Conservation (phyloP, 2,888 invertebrate species). For the Pecten maximus region DNA sequence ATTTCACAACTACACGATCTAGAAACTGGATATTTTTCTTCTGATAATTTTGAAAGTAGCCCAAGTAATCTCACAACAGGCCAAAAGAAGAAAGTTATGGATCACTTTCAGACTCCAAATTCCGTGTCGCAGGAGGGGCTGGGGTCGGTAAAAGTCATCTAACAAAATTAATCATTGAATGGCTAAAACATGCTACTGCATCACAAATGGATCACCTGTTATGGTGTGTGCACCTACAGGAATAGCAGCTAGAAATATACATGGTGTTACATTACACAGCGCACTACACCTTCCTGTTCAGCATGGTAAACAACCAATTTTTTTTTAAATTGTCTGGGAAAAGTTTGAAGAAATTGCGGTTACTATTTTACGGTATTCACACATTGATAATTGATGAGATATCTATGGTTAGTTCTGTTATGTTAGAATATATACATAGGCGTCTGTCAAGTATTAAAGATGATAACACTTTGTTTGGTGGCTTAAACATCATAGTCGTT, state of each 20-base stretch:
- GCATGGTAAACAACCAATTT: conserved; percentile 54
- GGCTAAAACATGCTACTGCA: conserved; percentile 47
- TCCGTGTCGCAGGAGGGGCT: conserved; percentile 49
- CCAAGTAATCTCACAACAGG: conserved; percentile 43
- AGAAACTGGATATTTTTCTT: conserved; percentile 42
- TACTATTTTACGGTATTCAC: conserved; percentile 48
- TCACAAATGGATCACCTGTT: conserved; percentile 49
- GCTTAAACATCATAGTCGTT: conserved; percentile 57
- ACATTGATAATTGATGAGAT: conserved; percentile 60
- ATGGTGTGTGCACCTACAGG: conserved; percentile 58
- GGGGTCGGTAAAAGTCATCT: conserved; percentile 56
- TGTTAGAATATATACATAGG: conserved; percentile 50
- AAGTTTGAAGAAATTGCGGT: conserved; percentile 46
- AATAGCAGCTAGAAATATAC: conserved; percentile 57
- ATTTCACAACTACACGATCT: conserved; percentile 36
- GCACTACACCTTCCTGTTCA: conserved; percentile 53
- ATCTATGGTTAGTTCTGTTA: conserved; percentile 53
- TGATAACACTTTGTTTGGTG: conserved; percentile 54
- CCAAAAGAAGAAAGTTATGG: conserved; percentile 47
- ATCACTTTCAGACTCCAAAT: conserved; percentile 40
- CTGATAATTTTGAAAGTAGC: conserved; percentile 37
- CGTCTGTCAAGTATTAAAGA: conserved; percentile 53
- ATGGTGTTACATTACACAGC: conserved; percentile 55
- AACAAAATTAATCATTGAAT: conserved; percentile 53
- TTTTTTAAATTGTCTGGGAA: conserved; percentile 47